These are phyloP conservation scores for Hypothenemus hampei DNA, from an alignment of 1,140 invertebrate species.

Conservation along the genomic window DNA sequence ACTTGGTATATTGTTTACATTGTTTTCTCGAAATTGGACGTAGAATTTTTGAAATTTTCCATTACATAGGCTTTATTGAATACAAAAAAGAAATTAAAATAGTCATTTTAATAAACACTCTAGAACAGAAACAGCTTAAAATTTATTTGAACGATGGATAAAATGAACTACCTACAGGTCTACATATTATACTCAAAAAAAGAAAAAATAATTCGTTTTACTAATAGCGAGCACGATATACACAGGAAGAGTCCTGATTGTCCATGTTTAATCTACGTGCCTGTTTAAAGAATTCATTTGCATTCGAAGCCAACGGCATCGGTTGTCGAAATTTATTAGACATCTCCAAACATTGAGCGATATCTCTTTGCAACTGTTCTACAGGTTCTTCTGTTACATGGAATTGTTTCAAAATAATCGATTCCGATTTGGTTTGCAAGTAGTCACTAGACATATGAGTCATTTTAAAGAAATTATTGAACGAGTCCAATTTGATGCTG, in stretches of 20 bases:
- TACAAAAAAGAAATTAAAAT: too few relatives aligned
- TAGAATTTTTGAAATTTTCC: too few relatives aligned
- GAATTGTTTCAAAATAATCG: slow-evolving; percentile 58
- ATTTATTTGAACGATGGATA: too few relatives aligned
- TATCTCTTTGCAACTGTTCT: slow-evolving; percentile 93
- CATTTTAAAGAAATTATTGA: slow-evolving; percentile 81
- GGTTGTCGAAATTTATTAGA: slow-evolving; percentile 87
- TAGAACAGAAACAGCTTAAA: too few relatives aligned
- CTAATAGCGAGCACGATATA: slow-evolving; percentile 71
- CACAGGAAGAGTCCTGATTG: slow-evolving; percentile 87
- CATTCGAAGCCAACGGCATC: slow-evolving; percentile 80
- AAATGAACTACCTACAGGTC: too few relatives aligned
- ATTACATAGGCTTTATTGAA: too few relatives aligned
- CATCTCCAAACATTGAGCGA: slow-evolving; percentile 79
- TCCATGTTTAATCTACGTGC: slow-evolving; percentile 88
- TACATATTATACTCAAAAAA: too few relatives aligned
- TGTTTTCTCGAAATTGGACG: too few relatives aligned
- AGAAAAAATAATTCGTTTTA: too few relatives aligned
- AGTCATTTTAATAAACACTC: too few relatives aligned
- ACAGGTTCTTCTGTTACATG: slow-evolving; percentile 62
- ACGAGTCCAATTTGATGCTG: slow-evolving; percentile 81
- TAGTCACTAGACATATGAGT: slow-evolving; percentile 78
- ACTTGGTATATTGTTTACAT: too few relatives aligned
- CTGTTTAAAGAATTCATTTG: slow-evolving; percentile 94
- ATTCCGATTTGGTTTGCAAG: slow-evolving; percentile 72